phyloP scores from a whole-genome alignment of 1,140 invertebrate species.

The Temnothorax curvispinosus region DNA sequence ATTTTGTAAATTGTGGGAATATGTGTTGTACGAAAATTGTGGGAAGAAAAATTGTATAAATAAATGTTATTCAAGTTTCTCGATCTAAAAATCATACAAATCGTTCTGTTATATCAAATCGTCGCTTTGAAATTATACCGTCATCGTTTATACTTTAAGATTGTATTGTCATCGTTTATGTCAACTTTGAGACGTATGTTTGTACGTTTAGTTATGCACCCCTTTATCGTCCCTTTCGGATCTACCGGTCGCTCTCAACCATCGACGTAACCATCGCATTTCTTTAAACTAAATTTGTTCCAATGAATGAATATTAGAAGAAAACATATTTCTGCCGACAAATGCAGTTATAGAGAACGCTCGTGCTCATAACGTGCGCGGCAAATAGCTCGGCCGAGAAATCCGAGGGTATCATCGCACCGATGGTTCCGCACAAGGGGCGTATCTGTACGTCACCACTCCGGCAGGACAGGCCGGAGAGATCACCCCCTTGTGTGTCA shows the following conservation, averaged over 20 bases:
- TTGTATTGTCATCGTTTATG: background rate
- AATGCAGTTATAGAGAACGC: conserved; percentile 27
- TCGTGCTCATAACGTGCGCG: background rate
- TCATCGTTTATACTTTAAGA: conserved; percentile 13
- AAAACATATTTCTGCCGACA: conserved; percentile 22
- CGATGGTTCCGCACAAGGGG: conserved; percentile 84
- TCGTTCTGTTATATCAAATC: background rate
- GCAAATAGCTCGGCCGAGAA: conserved; percentile 81
- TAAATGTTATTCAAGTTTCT: conserved; percentile 33
- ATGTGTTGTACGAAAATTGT: background rate
- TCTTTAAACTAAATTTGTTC: conserved; percentile 23
- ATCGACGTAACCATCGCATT: background rate
- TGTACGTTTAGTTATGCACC: conserved; percentile 33
- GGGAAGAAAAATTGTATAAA: background rate
- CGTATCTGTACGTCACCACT: conserved; percentile 75
- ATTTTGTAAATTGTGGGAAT: background rate
- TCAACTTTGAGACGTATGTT: conserved; percentile 30
- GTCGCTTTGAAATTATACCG: background rate
- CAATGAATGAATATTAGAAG: conserved; percentile 22
- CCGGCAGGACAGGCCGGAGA: conserved; percentile 33
- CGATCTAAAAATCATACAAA: background rate
- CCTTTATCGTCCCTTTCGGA: background rate
- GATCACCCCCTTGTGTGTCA: conserved; percentile 23
- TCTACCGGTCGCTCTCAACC: background rate
- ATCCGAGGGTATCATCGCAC: conserved; percentile 85